Base-by-base conservation (phyloP, 2,888 invertebrate species). In the Macrosoma leucophasiata region DNA sequence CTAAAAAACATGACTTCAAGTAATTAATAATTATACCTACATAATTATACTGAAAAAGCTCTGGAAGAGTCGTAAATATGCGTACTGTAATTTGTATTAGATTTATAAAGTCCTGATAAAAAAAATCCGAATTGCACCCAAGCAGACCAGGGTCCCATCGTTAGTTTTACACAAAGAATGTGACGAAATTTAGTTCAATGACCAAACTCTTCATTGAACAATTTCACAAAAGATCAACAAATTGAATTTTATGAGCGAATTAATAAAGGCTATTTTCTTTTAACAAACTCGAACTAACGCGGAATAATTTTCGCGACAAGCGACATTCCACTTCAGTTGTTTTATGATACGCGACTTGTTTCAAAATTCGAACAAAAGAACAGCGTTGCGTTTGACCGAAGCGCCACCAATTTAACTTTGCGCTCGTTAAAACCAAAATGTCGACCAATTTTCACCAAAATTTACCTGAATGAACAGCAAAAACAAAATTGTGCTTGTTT, bases 251-350 rank as follows among this genome's bases (percentile, higher is more conserved):
- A 6, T 17, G 17, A 5, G n/a, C n/a, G 17, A 5, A 5, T 17
- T 7, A 6, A 17, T 5, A 17, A 17, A 17, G 17, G 17, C 17
- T 17, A 5, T 7, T 5, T 7, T 17, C 7, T 5, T 8, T 25
- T 17, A 15, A 33, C 13, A 32, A 29, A 13, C 11, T 32, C 32
- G 30, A 29, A 24, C 6, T n/a, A 13, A 25, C 27, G 31, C n/a
- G 24, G 29, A 30, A 21, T 19, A 24, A 20, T 35, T 22, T 39
- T 39, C 29, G 32, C 25, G 8, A 11, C 32, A 28, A 24, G 22
- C 31, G 29, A 39, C 43, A 42, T 43, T 46, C 39, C 46, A 46
- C 40, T 43, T 41, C 46, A 46, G 38, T 37, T 46, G 46, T 40
- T 40, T 42, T 43, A 36, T 36, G 40, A 43, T 43, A 43, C 38